These are phyloP conservation scores for Mya arenaria DNA, from an alignment of 1,140 invertebrate genomes.

Conservation along the genomic window DNA sequence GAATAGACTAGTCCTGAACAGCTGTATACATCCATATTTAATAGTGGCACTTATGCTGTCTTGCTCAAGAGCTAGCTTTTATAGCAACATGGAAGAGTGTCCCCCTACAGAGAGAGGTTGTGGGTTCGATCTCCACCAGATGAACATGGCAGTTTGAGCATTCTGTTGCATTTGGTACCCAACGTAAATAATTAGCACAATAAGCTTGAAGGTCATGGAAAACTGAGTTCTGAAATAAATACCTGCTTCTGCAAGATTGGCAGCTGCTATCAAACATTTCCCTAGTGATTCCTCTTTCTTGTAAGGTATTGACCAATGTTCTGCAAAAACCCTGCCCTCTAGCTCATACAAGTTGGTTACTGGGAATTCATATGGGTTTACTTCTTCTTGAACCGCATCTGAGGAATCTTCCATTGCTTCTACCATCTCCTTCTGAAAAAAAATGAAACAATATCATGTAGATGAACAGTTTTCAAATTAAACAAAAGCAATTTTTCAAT, in stretches of 20 bases:
- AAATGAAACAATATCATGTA: neutral
- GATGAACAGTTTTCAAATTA: neutral
- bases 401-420: conserved; percentile 33
- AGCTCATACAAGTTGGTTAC: conserved; percentile 83
- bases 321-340: conserved; percentile 83
- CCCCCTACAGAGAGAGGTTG: no score
- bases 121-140: no score
- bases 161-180: no score
- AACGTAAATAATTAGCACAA: no score
- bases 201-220: neutral
- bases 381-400: conserved; percentile 65
- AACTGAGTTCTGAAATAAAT: no score
- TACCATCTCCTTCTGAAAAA: conserved; percentile 20
- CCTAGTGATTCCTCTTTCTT: conserved; percentile 83
- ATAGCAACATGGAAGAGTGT: no score
- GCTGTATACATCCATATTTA: no score
- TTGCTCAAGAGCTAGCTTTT: no score
- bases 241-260: conserved; percentile 82
- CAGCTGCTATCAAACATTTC: conserved; percentile 82
- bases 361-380: conserved; percentile 81
- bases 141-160: no score
- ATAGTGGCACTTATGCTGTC: no score
- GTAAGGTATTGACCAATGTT: conserved; percentile 84
- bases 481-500: neutral
- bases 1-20: no score